Base-by-base conservation (phyloP, 2,797 vertebrate genomes). In the Craterocephalus amniculus region DNA sequence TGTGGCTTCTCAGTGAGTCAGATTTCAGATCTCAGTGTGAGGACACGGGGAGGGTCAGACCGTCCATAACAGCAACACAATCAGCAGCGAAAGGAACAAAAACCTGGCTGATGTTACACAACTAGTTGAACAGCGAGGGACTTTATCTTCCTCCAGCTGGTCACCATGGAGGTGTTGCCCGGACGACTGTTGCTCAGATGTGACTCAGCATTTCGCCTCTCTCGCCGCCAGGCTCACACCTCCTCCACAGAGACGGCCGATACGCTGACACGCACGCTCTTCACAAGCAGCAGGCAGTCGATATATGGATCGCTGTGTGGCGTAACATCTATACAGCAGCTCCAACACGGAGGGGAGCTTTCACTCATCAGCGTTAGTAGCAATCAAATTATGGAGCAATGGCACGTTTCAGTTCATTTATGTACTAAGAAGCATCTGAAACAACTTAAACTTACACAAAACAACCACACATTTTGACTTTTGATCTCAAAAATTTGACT, bases 161-260 rank as follows among this genome's bases (percentile, higher is more conserved):
- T 91, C 86, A 79, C 73, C 54, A 76, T 58, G 85, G 76, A 92
- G 82, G 81, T 67, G 89, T 87, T 85, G 82, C 85, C 87, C 54
- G 14, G 87, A 83, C 80, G 72, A 90, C 81, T 10, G 90, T 88
- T 90, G 85, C 84, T 36, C 74, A 58, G 85, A 81, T 58, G 86
- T 93, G 91, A 94, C 81, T 93, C 90, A 89, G 93, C 91, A 7
- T 74, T 89, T 88, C 55, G 20, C 52, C 72, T 40, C 40, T 71
- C 40, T 71, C 43, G 74, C 63, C 0, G 48, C 0, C 29, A 32
- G 67, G 9, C 71, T 82, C 65, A 55, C 76, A 73, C 78, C 74
- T 83, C 82, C 76, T 66, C 70, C 75, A 8, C 2, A 55, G 22
- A 71, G 38, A n/a, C 12, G 60, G 22, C 58, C 61, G 16, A 48